phyloP scores from a whole-genome alignment of 2,888 invertebrate genomes.

The Pseudococcus longispinus region DNA sequence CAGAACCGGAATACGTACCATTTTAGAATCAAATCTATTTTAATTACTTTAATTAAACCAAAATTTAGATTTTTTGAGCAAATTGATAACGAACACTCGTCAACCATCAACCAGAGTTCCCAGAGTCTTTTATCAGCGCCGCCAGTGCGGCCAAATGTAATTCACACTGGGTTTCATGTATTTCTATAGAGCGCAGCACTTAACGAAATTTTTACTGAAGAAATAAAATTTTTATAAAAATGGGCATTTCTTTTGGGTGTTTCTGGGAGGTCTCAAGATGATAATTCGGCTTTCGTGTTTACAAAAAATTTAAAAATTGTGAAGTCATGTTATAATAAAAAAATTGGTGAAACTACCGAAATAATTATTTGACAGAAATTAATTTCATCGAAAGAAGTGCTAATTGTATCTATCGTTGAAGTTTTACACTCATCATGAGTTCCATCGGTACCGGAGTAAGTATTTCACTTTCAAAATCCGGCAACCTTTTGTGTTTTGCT shows the following conservation, averaged over 20 bases:
- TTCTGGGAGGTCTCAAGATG: background rate
- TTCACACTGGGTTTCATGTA: background rate
- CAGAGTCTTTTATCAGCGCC: no score
- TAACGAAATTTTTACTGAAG: background rate
- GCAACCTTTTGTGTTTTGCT: constrained; percentile 14
- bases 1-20: background rate
- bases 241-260: background rate
- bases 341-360: background rate
- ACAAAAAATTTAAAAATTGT: constrained; percentile 29
- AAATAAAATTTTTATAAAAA: background rate
- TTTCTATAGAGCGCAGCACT: background rate
- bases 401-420: background rate
- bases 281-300: constrained; percentile 44
- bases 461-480: constrained; percentile 61
- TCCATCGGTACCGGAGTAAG: constrained; percentile 94
- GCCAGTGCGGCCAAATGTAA: no score
- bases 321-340: constrained; percentile 22
- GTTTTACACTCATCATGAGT: constrained; percentile 73
- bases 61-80: background rate
- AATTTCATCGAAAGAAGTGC: background rate
- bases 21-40: background rate
- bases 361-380: background rate
- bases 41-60: background rate
- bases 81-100: constrained; percentile 24
- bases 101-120: background rate